These are phyloP conservation scores for Solea solea DNA, from an alignment of 2,113 vertebrate genomes.

Conservation along the genomic window DNA sequence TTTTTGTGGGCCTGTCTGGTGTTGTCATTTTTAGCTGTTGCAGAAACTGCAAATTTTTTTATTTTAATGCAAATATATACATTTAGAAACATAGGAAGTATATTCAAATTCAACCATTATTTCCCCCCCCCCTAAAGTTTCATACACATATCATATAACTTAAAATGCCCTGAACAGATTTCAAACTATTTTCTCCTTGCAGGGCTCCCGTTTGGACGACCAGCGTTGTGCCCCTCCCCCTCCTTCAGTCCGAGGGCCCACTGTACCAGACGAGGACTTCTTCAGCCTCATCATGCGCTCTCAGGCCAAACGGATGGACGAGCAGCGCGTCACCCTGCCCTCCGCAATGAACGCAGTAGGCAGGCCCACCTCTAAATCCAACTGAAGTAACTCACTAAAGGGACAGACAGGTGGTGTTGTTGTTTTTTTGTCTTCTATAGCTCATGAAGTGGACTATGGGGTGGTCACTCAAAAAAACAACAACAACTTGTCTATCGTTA, in stretches of 20 bases:
- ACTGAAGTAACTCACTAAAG: slow-evolving; percentile 63
- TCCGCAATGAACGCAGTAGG: slow-evolving; percentile 66
- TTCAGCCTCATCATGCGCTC: slow-evolving; percentile 96
- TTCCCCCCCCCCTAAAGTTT: no score
- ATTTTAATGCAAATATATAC: no score
- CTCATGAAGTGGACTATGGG: slow-evolving; percentile 14
- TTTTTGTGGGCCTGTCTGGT: no score
- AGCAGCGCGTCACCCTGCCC: slow-evolving; percentile 92
- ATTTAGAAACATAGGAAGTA: no score
- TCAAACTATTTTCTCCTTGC: not conserved
- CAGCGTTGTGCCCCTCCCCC: slow-evolving; percentile 93
- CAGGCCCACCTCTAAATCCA: slow-evolving; percentile 63
- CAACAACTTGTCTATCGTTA: slow-evolving; percentile 7
- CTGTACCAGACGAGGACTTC: slow-evolving; percentile 96
- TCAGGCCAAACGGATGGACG: slow-evolving; percentile 96
- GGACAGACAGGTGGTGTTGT: slow-evolving; percentile 5
- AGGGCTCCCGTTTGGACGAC: slow-evolving; percentile 95
- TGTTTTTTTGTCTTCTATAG: not conserved
- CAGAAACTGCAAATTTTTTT: no score
- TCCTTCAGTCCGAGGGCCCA: slow-evolving; percentile 85
- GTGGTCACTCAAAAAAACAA: slow-evolving; percentile 14
- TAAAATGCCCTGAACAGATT: not conserved
- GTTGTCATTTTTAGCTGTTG: no score
- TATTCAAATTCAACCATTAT: no score
- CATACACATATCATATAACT: no score